Base-by-base conservation (phyloP, 1,140 invertebrate genomes). In the Whitmania pigra region DNA sequence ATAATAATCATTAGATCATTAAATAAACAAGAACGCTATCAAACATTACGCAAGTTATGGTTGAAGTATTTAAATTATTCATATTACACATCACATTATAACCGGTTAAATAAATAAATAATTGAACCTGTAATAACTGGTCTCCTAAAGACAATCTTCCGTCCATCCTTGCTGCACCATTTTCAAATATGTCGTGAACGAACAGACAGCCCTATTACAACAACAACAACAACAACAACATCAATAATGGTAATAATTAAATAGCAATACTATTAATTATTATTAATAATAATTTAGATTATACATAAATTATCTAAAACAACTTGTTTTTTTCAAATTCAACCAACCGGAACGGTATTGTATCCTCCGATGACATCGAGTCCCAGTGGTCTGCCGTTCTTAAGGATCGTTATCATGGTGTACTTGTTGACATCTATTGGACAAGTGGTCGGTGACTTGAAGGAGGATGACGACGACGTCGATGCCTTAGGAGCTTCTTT, bases 71-170 rank as follows among this genome's bases (percentile, higher is more conserved):
- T n/a, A n/a, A n/a, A n/a, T n/a, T n/a, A n/a, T n/a, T n/a, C n/a
- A n/a, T n/a, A n/a, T n/a, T n/a, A n/a, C n/a, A n/a, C n/a, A n/a
- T n/a, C n/a, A n/a, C n/a, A n/a, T 60, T 0, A 67, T 73, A 17
- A 49, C 27, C 20, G 27, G 5, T 43, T 68, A 68, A 25, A 20
- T 29, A n/a, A n/a, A n/a, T 68, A 20, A 49, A 0, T 27, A 55
- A 60, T 54, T 72, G 77, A 66, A 94, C 89, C 76, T 93, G 91
- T 29, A 95, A 79, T 75, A 99, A 89, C 81, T 96, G 93, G 84
- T 99, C 96, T 9, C 93, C 95, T 5, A 89, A 88, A 79, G 89
- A 87, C 36, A 99, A 82, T 55, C 94, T 85, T 0, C 91, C 92
- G 80, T 99, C 95, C 78, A 90, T 89, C 0, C 89, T 90, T 18